Base-by-base conservation (phyloP, 2,113 vertebrate genomes). In the Rhinichthys klamathensis region DNA sequence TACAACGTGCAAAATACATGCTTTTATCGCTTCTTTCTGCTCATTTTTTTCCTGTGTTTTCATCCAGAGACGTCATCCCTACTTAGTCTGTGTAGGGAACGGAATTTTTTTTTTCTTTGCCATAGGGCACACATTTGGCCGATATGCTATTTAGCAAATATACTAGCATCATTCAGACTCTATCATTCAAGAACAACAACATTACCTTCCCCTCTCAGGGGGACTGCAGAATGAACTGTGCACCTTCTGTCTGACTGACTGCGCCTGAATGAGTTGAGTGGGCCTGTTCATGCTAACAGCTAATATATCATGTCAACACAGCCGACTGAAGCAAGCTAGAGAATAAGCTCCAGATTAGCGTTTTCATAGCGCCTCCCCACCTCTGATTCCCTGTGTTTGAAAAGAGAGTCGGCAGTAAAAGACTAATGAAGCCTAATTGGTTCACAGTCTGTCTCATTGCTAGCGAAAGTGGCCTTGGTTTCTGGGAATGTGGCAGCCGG, bases 381-480 rank as follows among this genome's bases (percentile, higher is more conserved):
- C 63, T 86, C 27, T 10, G 21, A 46, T 32, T 87, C 54, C 46
- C 63, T 27, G 9, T 76, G 21, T 89, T 27, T 73, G 25, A 72
- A 32, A 23, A 46, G 41, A 63, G 51, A 54, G 67, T 25, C 51
- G 67, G 51, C 75, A 85, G 89, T 27, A 85, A 85, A 88, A 80
- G 80, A 84, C 89, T 89, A 88, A 90, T 88, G 80, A 85, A 67
- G 84, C 73, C 82, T 90, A 90, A 90, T 87, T 88, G 85, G 83
- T 85, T 88, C 80, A 86, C 80, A 88, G 83, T 87, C 74, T 32
- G 75, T 83, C 63, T 58, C 51, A 73, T 84, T 89, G 85, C 73
- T 70, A 73, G 77, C 21, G 23, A 85, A 86, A 87, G 87, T 85
- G 73, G 67, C 82, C 80, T 51, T 87, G 81, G 76, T 84, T 88